Conservation (phyloP, 1,140 invertebrate species). For the Heliothis virescens region DNA sequence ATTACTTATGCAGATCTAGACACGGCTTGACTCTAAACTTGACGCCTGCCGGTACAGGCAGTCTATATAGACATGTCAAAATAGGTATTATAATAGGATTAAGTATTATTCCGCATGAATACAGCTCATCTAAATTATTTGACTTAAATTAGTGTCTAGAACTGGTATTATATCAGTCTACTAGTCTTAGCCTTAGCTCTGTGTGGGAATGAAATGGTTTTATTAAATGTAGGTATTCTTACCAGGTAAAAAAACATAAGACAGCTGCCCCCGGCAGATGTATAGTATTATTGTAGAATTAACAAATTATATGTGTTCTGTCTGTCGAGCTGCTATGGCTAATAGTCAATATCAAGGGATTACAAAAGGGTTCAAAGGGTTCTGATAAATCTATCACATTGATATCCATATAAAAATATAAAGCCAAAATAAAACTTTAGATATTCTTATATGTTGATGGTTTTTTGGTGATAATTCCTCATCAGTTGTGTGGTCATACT, state of each 20-base stretch:
- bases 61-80: constrained; percentile 29
- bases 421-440: too few relatives aligned
- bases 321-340: too few relatives aligned
- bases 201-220: background rate
- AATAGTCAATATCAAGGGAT: too few relatives aligned
- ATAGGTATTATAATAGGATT: constrained; percentile 16
- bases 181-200: background rate
- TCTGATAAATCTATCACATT: too few relatives aligned
- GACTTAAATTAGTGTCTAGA: background rate
- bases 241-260: background rate
- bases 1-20: background rate
- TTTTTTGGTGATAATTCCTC: too few relatives aligned
- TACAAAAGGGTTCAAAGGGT: too few relatives aligned
- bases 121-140: constrained; percentile 9
- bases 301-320: too few relatives aligned
- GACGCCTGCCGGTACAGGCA: background rate
- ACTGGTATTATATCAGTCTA: constrained; percentile 17
- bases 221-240: background rate
- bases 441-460: too few relatives aligned
- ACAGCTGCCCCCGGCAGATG: background rate
- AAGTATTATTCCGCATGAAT: constrained; percentile 4
- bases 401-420: too few relatives aligned
- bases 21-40: background rate
- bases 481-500: too few relatives aligned
- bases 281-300: too few relatives aligned